phyloP scores from a whole-genome alignment of 2,797 vertebrate genomes.

The Protonibea diacanthus region DNA sequence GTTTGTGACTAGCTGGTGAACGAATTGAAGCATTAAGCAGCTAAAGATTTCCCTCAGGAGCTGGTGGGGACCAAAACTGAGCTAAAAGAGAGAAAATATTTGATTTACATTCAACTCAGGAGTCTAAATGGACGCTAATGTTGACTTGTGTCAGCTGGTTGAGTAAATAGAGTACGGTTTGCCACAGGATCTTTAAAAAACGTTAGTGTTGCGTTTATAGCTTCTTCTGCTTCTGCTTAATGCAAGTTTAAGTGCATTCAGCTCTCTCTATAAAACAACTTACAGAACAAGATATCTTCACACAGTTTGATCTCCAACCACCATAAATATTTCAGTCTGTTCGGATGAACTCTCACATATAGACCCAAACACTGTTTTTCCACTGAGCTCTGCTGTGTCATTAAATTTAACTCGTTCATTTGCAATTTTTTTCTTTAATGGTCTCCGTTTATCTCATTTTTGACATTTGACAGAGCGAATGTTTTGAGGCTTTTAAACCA shows the following conservation, averaged over 20 bases:
- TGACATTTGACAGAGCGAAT: slow-evolving; percentile 28
- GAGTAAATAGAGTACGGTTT: not conserved
- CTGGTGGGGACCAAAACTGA: not conserved
- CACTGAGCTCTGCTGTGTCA: slow-evolving; percentile 6
- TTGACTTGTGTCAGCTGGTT: not conserved
- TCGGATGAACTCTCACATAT: slow-evolving; percentile 2
- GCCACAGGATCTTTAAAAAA: not conserved
- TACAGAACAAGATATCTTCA: slow-evolving; percentile 11
- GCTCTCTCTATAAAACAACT: not conserved
- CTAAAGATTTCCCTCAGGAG: no score
- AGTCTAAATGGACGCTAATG: not conserved
- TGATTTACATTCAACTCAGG: not conserved
- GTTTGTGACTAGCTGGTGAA: no score
- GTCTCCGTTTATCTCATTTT: slow-evolving; percentile 19
- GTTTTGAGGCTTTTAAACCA: slow-evolving; percentile 50
- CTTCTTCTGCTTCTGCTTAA: not conserved
- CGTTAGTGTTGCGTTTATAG: not conserved
- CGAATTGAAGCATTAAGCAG: no score
- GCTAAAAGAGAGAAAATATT: not conserved
- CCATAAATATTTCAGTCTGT: slow-evolving; percentile 34
- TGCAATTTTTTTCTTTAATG: slow-evolving; percentile 7
- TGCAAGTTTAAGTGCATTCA: not conserved
- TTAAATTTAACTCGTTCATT: slow-evolving; percentile 6
- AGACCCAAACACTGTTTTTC: slow-evolving; percentile 1
- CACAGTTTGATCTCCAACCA: slow-evolving; percentile 27